phyloP scores from a whole-genome alignment of 2,797 vertebrate genomes.

The Sebastes variabilis region DNA sequence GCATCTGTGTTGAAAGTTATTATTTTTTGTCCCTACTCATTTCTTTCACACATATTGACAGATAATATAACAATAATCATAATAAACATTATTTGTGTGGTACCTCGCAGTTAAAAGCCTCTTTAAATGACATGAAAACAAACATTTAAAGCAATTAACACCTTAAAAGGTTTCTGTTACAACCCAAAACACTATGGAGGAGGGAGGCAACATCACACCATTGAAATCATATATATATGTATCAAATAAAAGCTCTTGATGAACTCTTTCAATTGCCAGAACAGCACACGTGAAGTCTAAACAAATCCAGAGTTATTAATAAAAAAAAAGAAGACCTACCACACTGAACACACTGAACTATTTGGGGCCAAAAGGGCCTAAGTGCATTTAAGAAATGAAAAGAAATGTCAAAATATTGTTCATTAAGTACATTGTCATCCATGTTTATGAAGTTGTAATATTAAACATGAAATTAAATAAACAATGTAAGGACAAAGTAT shows the following conservation, averaged over 20 bases:
- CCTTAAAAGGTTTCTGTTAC: neutral
- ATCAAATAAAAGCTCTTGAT: too few species aligned
- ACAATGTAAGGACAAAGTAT: too few species aligned
- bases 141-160: neutral
- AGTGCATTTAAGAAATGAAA: too few species aligned
- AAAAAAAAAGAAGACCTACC: accelerated
- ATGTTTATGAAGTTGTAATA: too few species aligned
- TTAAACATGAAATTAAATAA: accelerated
- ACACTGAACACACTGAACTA: too few species aligned
- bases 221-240: neutral
- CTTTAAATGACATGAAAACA: neutral
- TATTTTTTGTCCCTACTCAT: neutral
- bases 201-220: neutral
- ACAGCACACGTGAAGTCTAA: too few species aligned
- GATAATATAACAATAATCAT: neutral
- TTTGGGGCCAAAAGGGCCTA: too few species aligned
- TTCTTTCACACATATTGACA: neutral
- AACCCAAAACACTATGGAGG: neutral
- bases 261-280: too few species aligned
- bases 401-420: too few species aligned
- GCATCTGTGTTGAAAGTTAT: neutral
- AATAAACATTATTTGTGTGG: neutral
- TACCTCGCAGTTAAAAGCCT: neutral
- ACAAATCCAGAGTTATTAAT: too few species aligned
- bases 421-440: too few species aligned